A percentile compares a stretch with the other conserved stretches of the same genome.
These are phyloP conservation scores for Coecobrya sp. DNA, from an alignment of 2,888 invertebrate genomes.

Conservation along the genomic window DNA sequence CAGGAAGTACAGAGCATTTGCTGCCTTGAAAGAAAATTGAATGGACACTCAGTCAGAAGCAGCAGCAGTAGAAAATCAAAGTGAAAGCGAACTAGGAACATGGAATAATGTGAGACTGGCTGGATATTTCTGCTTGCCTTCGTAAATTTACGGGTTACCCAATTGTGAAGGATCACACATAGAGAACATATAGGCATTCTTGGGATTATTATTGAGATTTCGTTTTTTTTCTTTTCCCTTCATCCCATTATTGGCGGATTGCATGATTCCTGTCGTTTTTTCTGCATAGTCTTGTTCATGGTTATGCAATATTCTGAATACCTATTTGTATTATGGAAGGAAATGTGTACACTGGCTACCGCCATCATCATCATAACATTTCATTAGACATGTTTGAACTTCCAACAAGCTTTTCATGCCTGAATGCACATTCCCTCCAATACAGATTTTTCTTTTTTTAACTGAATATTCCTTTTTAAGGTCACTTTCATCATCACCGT, in stretches of 20 bases:
- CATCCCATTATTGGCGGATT: slow-evolving; percentile 56
- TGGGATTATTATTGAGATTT: slow-evolving; percentile 61
- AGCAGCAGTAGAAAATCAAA: neutral
- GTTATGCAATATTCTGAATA: slow-evolving; percentile 26
- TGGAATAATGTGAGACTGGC: slow-evolving; percentile 36
- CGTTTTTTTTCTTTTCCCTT: slow-evolving; percentile 1
- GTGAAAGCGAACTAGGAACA: slow-evolving; percentile 34
- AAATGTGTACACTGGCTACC: neutral
- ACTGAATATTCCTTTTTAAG: slow-evolving; percentile 53
- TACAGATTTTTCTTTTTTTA: neutral
- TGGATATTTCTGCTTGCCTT: neutral
- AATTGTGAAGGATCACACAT: neutral
- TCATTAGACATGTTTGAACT: slow-evolving; percentile 30
- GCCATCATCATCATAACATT: neutral
- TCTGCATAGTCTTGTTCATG: neutral
- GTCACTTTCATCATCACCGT: slow-evolving; percentile 54
- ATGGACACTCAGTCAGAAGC: slow-evolving; percentile 22
- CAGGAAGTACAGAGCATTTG: slow-evolving; percentile 47
- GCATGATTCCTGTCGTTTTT: slow-evolving; percentile 54
- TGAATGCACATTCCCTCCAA: slow-evolving; percentile 33
- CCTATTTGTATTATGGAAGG: no score
- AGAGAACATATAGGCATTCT: neutral
- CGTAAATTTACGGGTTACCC: neutral
- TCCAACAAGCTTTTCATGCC: slow-evolving; percentile 3
- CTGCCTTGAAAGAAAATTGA: slow-evolving; percentile 40